Evolutionary conservation across 53 echinoderm and acorn worm genomes (phyloP), one percentile per base, ranked within the genome.

Genomic region (Holothuria scabra): DNA sequence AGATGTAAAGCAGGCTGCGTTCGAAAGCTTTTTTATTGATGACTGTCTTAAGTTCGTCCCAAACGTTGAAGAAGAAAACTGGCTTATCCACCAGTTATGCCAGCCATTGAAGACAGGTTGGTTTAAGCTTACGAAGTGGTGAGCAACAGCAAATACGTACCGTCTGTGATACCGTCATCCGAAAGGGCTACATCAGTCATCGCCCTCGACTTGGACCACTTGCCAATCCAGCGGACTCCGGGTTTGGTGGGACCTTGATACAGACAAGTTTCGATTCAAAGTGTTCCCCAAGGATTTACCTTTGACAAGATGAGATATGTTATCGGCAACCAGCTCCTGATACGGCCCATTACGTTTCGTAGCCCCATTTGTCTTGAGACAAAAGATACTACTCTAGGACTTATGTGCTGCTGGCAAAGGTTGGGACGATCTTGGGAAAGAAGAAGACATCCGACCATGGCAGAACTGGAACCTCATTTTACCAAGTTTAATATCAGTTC

Each of bases 61-160:
- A 6, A 86, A 41, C 2, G 72, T 74, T 6, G 90, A 86, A 56
- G 85, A 72, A 58, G 90, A 68, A n/a, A 44, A 74, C 14, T 74
- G 74, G 32, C 46, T 86, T 10, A 80, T 86, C 24, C 69, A 72
- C 16, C 82, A 80, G 20, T 81, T 91, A 59, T 59, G 75, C 44
- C 24, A 76, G 56, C 60, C 87, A 66, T 82, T 89, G 35, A 25
- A 65, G 30, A 38, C 32, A n/a, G 91, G 91, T 4, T 91, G 94
- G 4, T 94, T 91, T 76, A 63, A 78, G 8, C 87, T 94, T 1
- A 91, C 90, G 1, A 93, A 93, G 80, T 90, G 93, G 90, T 76
- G 41, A 80, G 84, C 67, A 90, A 90, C 75, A 84, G 70, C 72
- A 66, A 52, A 28, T 67, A 86, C 25, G 87, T 89, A 5, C 68